Conservation (phyloP, 2,888 invertebrate species). For the Heteromyza rotundicornis region DNA sequence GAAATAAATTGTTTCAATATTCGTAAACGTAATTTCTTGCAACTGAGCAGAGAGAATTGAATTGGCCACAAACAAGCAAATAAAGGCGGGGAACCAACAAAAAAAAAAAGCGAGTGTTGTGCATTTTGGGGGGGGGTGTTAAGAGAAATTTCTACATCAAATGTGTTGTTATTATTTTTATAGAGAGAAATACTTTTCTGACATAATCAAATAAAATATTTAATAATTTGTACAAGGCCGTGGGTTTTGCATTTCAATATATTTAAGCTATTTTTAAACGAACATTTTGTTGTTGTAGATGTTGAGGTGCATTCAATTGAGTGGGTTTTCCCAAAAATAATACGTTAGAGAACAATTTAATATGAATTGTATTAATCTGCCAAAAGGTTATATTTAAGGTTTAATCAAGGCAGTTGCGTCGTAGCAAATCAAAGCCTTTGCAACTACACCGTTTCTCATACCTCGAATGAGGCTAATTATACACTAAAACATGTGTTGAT, state of each 20-base stretch:
- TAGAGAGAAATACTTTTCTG: conserved; percentile 30
- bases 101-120: background rate
- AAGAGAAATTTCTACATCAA: conserved; percentile 37
- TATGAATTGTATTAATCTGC: too few species aligned
- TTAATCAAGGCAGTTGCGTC: too few species aligned
- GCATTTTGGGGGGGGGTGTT: conserved; percentile 15
- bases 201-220: background rate
- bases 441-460: too few species aligned
- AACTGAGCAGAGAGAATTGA: background rate
- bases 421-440: too few species aligned
- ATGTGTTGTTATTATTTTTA: conserved; percentile 36
- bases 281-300: too few species aligned
- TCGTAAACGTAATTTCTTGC: background rate
- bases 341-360: too few species aligned
- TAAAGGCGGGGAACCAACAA: background rate
- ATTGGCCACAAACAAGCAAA: background rate
- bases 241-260: background rate
- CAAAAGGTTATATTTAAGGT: too few species aligned
- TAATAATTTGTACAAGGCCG: background rate
- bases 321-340: too few species aligned
- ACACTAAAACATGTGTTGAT: too few species aligned
- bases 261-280: too few species aligned
- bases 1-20: background rate
- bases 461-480: too few species aligned
- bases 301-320: too few species aligned